A percentile compares a stretch with the other conserved stretches of the same genome.
These are phyloP conservation scores for Meandrusa payeni DNA, from an alignment of 2,888 invertebrate genomes.

Conservation along the genomic window DNA sequence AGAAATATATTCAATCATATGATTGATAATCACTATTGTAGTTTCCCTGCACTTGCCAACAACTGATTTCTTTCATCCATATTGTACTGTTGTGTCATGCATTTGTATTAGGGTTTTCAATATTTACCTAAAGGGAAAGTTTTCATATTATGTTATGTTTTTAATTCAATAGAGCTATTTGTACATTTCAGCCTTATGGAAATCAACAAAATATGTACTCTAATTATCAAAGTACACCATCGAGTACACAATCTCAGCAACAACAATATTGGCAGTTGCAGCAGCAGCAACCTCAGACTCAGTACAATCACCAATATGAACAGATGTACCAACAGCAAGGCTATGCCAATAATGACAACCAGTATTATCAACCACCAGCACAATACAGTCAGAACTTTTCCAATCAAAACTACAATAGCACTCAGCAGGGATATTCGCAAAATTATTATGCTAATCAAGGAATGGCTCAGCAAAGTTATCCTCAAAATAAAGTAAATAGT, in stretches of 20 bases:
- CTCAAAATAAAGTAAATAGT: conserved; percentile 44
- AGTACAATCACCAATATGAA: conserved; percentile 67
- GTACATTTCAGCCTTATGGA: conserved; percentile 55
- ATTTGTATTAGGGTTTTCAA: background rate
- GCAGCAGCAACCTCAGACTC: conserved; percentile 38
- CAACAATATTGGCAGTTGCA: conserved; percentile 63
- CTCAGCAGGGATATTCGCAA: conserved; percentile 52
- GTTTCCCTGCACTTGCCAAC: conserved; percentile 2
- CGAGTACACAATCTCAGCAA: conserved; percentile 39
- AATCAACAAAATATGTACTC: conserved; percentile 60
- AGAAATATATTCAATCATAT: conserved; percentile 36
- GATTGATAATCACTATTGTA: conserved; percentile 36
- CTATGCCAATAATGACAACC: conserved; percentile 55
- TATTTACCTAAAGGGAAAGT: conserved; percentile 3
- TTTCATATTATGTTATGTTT: conserved; percentile 1
- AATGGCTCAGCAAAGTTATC: conserved; percentile 43
- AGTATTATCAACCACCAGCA: conserved; percentile 50
- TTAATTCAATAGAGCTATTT: conserved; percentile 15
- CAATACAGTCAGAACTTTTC: conserved; percentile 60
- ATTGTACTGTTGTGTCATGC: background rate
- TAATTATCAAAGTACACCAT: conserved; percentile 47
- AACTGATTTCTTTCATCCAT: background rate
- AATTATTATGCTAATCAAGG: conserved; percentile 54
- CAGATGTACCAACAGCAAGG: conserved; percentile 58
- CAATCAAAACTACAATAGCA: conserved; percentile 44